A percentile compares a stretch with the other conserved stretches of the same genome.
Conservation (phyloP, 2,888 invertebrate genomes). For the Rhopalosiphum nymphaeae region DNA sequence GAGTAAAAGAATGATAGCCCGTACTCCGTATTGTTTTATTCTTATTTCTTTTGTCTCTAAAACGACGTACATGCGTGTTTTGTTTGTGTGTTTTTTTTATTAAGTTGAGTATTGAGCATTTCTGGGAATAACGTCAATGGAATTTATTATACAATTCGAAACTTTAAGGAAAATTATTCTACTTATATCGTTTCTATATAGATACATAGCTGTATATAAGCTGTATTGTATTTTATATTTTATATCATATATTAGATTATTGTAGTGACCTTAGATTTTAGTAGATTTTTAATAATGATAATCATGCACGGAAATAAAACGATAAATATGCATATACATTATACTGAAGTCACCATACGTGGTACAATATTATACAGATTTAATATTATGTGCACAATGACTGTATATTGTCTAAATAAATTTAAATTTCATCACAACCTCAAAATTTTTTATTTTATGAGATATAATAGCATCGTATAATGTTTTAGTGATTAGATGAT, state of each 20-base stretch:
- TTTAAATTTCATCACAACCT: not conserved
- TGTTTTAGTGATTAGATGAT: not conserved
- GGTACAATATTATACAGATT: not conserved
- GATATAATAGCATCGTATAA: not conserved
- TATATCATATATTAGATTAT: not conserved
- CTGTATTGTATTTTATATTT: not conserved
- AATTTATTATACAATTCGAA: not conserved
- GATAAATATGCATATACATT: not conserved
- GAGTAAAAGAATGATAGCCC: not conserved
- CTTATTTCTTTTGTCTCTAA: not conserved
- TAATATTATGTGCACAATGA: not conserved
- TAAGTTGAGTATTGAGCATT: not conserved
- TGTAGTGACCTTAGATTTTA: not conserved
- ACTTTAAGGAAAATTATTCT: not conserved
- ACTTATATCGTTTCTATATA: not conserved
- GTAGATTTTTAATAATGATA: not conserved
- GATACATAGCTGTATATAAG: not conserved
- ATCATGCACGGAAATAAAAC: not conserved
- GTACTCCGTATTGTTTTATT: conserved; percentile 1
- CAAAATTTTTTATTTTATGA: not conserved
- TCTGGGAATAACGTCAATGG: not conserved
- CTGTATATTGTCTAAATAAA: not conserved
- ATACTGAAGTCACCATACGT: not conserved
- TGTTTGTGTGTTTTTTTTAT: not conserved
- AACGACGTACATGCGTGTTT: not conserved